phyloP scores from a whole-genome alignment of 2,113 vertebrate genomes.

The Asarcornis scutulata region DNA sequence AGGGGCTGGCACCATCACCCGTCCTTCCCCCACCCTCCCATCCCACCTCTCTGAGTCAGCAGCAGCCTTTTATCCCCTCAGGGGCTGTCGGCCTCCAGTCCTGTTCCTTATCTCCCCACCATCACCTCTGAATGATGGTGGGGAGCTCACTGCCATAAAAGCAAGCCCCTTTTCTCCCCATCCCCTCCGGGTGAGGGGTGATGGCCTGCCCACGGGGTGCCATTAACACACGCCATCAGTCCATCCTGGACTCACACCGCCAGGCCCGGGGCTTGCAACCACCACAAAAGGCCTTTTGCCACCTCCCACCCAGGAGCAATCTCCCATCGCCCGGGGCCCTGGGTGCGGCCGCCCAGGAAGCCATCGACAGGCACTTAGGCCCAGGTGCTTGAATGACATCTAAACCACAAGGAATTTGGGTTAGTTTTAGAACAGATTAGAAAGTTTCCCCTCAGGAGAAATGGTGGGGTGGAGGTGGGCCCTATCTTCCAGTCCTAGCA shows the following conservation, averaged over 20 bases:
- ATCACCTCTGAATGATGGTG: background rate
- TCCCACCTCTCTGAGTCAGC: background rate
- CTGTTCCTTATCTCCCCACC: background rate
- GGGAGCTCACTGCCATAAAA: background rate
- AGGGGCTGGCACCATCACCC: background rate
- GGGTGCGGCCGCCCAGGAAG: background rate
- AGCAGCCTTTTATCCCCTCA: background rate
- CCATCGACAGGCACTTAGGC: fast-evolving
- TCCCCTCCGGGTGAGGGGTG: fast-evolving
- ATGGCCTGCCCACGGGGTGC: background rate
- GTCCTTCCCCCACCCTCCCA: fast-evolving
- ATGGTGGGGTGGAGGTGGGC: background rate
- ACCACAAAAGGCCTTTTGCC: background rate
- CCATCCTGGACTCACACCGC: background rate
- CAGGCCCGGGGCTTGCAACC: background rate
- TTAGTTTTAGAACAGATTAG: fast-evolving
- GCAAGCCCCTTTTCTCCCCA: background rate
- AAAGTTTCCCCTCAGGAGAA: fast-evolving
- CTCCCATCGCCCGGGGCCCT: background rate
- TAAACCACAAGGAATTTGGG: fast-evolving
- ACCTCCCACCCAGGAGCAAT: background rate
- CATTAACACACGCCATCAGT: fast-evolving
- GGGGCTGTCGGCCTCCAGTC: background rate
- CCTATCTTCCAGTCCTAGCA: background rate
- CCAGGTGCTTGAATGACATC: background rate